These are phyloP conservation scores for Saxidomus purpurata DNA, from an alignment of 1,140 invertebrate genomes.

Conservation along the genomic window DNA sequence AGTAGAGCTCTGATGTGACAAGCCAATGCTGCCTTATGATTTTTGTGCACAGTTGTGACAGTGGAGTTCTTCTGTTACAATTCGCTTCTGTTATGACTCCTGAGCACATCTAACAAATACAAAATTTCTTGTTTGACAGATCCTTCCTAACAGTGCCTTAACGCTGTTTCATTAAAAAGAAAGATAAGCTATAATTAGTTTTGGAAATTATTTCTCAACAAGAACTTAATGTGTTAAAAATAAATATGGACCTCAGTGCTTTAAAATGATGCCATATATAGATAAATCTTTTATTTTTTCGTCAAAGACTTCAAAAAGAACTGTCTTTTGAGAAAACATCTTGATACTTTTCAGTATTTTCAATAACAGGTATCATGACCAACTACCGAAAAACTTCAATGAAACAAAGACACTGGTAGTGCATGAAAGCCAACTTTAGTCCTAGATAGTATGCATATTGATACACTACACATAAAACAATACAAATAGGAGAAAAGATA, in stretches of 20 bases:
- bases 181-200: too few species aligned
- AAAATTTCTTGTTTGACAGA: too few species aligned
- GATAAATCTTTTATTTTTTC: not conserved
- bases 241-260: not conserved
- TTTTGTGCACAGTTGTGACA: too few species aligned
- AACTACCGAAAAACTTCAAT: not conserved
- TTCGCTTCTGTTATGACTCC: too few species aligned
- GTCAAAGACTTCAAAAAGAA: not conserved
- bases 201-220: too few species aligned
- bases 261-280: not conserved
- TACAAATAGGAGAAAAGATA: slow-evolving; percentile 46
- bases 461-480: slow-evolving; percentile 19
- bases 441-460: not conserved
- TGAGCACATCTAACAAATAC: too few species aligned
- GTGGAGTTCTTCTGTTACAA: too few species aligned
- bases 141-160: too few species aligned
- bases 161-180: too few species aligned
- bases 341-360: not conserved
- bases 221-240: not conserved
- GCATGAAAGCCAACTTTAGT: not conserved
- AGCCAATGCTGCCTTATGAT: too few species aligned
- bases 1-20: too few species aligned
- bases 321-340: not conserved
- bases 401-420: not conserved
- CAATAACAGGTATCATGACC: not conserved